Base-by-base conservation (phyloP, 2,113 vertebrate genomes). In the Eidolon helvum region DNA sequence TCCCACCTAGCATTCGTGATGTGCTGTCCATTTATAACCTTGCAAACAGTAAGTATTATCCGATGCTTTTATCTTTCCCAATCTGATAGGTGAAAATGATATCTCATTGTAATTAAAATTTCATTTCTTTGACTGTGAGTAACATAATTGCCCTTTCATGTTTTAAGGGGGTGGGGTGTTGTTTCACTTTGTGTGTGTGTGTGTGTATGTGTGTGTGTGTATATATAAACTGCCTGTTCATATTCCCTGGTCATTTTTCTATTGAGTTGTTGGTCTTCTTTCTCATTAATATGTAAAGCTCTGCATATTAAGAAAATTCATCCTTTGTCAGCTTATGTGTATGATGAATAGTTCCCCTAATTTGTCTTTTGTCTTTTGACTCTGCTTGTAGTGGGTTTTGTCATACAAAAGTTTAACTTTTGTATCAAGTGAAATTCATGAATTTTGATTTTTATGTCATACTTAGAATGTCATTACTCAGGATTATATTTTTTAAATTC, bases 41-140 rank as follows among this genome's bases (percentile, higher is more conserved):
- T 79, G 57, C 55, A 65, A 40, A 59, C 5, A 22, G 22, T 18
- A 21, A 4, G 5, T 9, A 26, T 33, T 57, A 55, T 50, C 35
- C 65, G 48, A 83, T 69, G 15, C 3, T 63, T 89, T 61, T 35
- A 74, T 40, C 16, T 66, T 57, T 90, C 28, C 45, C 2, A 19
- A 3, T 59, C 21, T 55, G 5, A 43, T 40, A 45, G 38, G 15
- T 57, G 11, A 77, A 89, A 84, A 59, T 77, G 26, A 4, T 61
- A n/a, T 59, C 50, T 92, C 43, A 24, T 53, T 53, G 7, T 50
- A 69, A 61, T 89, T 40, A 72, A 69, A 75, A 90, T 65, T 93
- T 65, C 15, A 69, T 77, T 89, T 63, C 21, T 78, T 95, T 28
- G n/a, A 21, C 16, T 85, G 38, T 65, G 45, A 68, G 28, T 55